Evolutionary conservation across 2,888 invertebrate genomes (phyloP).

Genomic region (Ochropleura plecta): DNA sequence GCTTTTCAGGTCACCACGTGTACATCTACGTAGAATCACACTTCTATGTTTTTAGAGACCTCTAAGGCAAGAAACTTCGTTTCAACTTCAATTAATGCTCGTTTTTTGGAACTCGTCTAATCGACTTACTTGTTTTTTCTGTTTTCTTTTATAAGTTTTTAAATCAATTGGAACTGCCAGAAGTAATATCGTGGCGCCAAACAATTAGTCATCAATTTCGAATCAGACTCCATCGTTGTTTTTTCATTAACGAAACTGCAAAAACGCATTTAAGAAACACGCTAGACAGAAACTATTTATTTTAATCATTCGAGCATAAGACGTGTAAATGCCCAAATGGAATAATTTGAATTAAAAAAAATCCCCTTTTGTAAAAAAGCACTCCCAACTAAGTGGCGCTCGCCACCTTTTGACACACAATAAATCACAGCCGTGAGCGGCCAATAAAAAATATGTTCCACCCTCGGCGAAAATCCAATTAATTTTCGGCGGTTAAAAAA

Average conservation of each 20-base stretch:
- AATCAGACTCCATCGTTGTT: conserved; percentile 4
- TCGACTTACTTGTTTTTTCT: neutral
- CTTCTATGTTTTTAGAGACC: conserved; percentile 24
- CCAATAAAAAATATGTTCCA: conserved; percentile 90
- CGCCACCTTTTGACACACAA: conserved; percentile 90
- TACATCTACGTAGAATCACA: conserved; percentile 24
- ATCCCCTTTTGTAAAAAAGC: conserved; percentile 82
- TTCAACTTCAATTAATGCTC: conserved; percentile 4
- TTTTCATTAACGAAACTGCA: conserved; percentile 17
- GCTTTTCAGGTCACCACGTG: conserved; percentile 35
- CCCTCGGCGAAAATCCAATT: conserved; percentile 91
- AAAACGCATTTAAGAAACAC: conserved; percentile 9
- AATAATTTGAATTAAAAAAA: conserved; percentile 81
- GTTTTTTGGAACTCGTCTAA: neutral
- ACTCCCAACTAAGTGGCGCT: conserved; percentile 89
- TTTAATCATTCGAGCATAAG: conserved; percentile 56
- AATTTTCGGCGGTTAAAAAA: conserved; percentile 90
- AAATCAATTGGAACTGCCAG: neutral
- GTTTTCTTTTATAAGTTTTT: neutral
- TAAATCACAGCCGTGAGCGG: conserved; percentile 90
- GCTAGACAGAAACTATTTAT: conserved; percentile 49
- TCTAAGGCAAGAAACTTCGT: neutral
- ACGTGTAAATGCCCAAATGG: conserved; percentile 68
- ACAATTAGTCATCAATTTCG: conserved; percentile 30
- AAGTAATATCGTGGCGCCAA: conserved; percentile 33